Evolutionary conservation across 1,140 invertebrate genomes (phyloP).

Genomic region (Heliconius nattereri): DNA sequence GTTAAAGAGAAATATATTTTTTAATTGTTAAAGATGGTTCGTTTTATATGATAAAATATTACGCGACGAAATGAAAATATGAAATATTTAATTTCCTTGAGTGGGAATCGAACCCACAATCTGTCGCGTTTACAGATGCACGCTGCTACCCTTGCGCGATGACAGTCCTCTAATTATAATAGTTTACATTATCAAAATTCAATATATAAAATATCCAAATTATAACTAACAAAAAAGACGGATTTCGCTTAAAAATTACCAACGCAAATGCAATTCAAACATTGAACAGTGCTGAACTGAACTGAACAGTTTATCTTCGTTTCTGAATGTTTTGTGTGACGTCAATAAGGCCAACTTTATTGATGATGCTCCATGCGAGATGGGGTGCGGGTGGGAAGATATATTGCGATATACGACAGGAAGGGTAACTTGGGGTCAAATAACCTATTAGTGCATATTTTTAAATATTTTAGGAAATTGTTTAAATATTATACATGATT

Average conservation of each 20-base stretch:
- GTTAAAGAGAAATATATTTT: too few relatives aligned
- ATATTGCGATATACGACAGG: background rate
- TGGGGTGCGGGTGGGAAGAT: background rate
- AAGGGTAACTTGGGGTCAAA: background rate
- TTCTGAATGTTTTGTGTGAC: slow-evolving; percentile 25
- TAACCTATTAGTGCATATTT: background rate
- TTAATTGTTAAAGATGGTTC: too few relatives aligned
- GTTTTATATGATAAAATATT: too few relatives aligned
- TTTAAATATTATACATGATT: background rate
- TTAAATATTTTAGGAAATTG: background rate
- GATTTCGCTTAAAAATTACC: background rate
- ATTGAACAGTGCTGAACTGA: background rate
- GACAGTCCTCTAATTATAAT: too few relatives aligned
- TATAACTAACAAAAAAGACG: background rate
- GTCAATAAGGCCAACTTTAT: slow-evolving; percentile 26
- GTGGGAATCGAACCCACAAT: too few relatives aligned
- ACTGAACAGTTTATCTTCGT: slow-evolving; percentile 21
- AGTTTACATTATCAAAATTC: too few relatives aligned
- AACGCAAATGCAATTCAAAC: slow-evolving; percentile 21
- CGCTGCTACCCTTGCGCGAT: too few relatives aligned
- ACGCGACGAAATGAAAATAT: too few relatives aligned
- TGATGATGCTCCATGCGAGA: slow-evolving; percentile 16
- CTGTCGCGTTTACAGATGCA: too few relatives aligned
- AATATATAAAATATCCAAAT: background rate
- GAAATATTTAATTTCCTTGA: too few relatives aligned